Evolutionary conservation across 2,113 vertebrate genomes (phyloP).

Genomic region (Seriola aureovittata): DNA sequence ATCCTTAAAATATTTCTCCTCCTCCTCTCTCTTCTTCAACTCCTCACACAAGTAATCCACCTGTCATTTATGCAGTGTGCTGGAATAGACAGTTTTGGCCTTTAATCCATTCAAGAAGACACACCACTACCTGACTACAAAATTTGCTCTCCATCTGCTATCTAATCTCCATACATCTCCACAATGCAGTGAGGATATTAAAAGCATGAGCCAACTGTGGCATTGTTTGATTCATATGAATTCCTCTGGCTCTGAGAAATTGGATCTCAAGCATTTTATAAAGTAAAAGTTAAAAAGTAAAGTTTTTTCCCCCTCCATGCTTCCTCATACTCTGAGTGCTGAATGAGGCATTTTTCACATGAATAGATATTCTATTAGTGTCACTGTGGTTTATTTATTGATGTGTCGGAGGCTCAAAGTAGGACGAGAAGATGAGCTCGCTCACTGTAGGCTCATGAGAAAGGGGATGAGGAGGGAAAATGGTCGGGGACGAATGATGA

Average conservation of each 20-base stretch:
- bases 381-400: constrained; percentile 77
- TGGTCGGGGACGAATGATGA: constrained; percentile 34
- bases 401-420: constrained; percentile 74
- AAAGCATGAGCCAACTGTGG: constrained; percentile 59
- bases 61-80: neutral
- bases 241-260: constrained; percentile 48
- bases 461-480: constrained; percentile 36
- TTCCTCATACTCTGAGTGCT: constrained; percentile 52
- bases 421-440: constrained; percentile 70
- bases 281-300: constrained; percentile 43
- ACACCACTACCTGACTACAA: constrained; percentile 19
- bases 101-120: constrained; percentile 38
- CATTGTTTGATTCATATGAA: constrained; percentile 50
- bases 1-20: neutral
- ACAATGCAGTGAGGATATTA: constrained; percentile 55
- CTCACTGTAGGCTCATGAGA: constrained; percentile 52
- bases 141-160: constrained; percentile 26
- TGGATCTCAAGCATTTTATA: constrained; percentile 56
- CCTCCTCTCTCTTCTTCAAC: constrained; percentile 1
- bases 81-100: constrained; percentile 25
- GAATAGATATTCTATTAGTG: constrained; percentile 71
- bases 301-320: constrained; percentile 10
- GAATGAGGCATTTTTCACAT: constrained; percentile 74
- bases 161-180: constrained; percentile 55
- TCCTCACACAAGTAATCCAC: constrained; percentile 9